phyloP scores from a whole-genome alignment of 2,797 vertebrate species.

The Tenualosa ilisha region DNA sequence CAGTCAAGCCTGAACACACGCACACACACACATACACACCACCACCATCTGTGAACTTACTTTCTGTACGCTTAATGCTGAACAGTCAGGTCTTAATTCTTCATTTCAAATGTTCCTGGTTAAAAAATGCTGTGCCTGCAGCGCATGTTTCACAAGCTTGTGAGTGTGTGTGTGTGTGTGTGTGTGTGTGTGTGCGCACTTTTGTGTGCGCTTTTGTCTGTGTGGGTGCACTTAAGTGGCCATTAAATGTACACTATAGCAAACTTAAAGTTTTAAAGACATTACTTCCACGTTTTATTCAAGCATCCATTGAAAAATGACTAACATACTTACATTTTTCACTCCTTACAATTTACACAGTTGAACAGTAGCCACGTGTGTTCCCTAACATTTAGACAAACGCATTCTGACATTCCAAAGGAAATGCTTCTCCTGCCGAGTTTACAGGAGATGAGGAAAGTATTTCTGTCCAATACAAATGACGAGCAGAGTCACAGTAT shows the following conservation, averaged over 20 bases:
- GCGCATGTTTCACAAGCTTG: not conserved
- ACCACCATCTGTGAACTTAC: not conserved
- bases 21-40: too few species aligned
- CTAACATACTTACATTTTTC: not conserved
- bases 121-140: not conserved
- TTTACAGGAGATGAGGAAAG: not conserved
- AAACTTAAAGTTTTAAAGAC: not conserved
- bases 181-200: too few species aligned
- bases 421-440: not conserved
- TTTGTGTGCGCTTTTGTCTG: too few species aligned
- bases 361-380: not conserved
- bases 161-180: too few species aligned
- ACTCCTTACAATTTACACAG: not conserved
- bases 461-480: slow-evolving; percentile 2
- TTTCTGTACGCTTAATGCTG: not conserved
- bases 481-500: not conserved
- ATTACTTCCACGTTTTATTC: not conserved
- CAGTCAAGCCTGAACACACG: not conserved
- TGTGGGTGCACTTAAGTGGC: too few species aligned
- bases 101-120: not conserved
- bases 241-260: not conserved
- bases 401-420: not conserved
- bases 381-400: not conserved
- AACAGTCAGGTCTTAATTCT: not conserved
- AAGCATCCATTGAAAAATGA: not conserved